These are phyloP conservation scores for Spialia ferax DNA, from an alignment of 2,888 invertebrate genomes.

Conservation along the genomic window DNA sequence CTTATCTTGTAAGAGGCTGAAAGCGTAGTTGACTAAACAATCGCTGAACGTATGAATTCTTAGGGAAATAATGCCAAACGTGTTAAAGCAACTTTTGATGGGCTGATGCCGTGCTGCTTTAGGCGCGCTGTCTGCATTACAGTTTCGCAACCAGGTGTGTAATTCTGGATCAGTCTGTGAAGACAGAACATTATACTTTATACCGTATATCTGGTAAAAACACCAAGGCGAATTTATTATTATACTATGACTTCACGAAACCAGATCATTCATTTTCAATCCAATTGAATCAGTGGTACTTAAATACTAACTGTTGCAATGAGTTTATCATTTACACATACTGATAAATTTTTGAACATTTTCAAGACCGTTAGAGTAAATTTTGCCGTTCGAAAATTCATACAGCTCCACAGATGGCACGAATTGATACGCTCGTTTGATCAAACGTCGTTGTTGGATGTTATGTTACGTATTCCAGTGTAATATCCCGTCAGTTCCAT, in stretches of 20 bases:
- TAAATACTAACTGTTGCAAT: too few relatives aligned
- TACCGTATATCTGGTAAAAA: too few relatives aligned
- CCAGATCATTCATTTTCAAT: too few relatives aligned
- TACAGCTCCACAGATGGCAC: not conserved
- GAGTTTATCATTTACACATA: too few relatives aligned
- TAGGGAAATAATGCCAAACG: not conserved
- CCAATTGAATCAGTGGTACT: too few relatives aligned
- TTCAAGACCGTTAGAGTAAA: not conserved
- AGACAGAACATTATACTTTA: too few relatives aligned
- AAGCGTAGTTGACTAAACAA: not conserved
- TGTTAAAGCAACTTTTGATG: too few relatives aligned
- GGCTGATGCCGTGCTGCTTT: not conserved
- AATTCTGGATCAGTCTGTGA: too few relatives aligned
- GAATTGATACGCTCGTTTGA: not conserved
- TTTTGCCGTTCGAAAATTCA: not conserved
- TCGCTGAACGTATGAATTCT: not conserved
- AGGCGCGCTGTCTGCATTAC: not conserved
- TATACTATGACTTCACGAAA: too few relatives aligned
- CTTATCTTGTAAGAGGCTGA: not conserved
- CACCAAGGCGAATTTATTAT: too few relatives aligned
- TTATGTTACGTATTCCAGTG: not conserved
- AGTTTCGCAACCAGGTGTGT: too few relatives aligned
- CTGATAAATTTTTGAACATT: too few relatives aligned
- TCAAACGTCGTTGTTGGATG: not conserved
- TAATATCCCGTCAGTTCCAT: not conserved